Percentiles rank a stretch among this genome's conserved stretches.
These are phyloP conservation scores for Brachystomella parvula DNA, from an alignment of 1,140 invertebrate species.

Conservation along the genomic window DNA sequence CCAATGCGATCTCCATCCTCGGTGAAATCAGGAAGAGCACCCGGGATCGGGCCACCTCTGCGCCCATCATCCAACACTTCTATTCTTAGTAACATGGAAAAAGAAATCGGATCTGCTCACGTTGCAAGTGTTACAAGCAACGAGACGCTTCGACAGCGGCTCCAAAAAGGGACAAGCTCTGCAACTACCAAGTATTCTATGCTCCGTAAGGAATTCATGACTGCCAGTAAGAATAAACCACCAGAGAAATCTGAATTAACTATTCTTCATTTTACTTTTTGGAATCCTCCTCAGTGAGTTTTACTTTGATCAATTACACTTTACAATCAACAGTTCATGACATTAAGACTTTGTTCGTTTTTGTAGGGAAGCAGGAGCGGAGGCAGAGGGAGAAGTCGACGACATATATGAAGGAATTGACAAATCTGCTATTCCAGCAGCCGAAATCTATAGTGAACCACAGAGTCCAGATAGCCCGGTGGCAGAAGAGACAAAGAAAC, in stretches of 20 bases:
- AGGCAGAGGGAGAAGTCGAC: not conserved
- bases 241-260: slow-evolving; percentile 32
- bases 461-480: not conserved
- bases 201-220: slow-evolving; percentile 26
- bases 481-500: not conserved
- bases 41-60: not conserved
- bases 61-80: not conserved
- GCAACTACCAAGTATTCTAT: slow-evolving; percentile 26
- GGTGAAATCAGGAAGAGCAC: not conserved
- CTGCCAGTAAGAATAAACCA: slow-evolving; percentile 16
- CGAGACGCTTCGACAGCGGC: slow-evolving; percentile 26
- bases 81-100: not conserved
- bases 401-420: slow-evolving; percentile 3
- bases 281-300: slow-evolving; percentile 33
- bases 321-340: not conserved
- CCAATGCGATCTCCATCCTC: not conserved
- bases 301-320: not conserved
- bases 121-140: not conserved
- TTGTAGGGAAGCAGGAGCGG: not conserved
- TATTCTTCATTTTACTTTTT: slow-evolving; percentile 36
- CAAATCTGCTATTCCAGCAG: not conserved
- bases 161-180: slow-evolving; percentile 16
- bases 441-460: not conserved
- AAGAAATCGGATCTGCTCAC: not conserved
- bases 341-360: not conserved